Base-by-base conservation (phyloP, 2,888 invertebrate genomes). In the Drosophila leonis region DNA sequence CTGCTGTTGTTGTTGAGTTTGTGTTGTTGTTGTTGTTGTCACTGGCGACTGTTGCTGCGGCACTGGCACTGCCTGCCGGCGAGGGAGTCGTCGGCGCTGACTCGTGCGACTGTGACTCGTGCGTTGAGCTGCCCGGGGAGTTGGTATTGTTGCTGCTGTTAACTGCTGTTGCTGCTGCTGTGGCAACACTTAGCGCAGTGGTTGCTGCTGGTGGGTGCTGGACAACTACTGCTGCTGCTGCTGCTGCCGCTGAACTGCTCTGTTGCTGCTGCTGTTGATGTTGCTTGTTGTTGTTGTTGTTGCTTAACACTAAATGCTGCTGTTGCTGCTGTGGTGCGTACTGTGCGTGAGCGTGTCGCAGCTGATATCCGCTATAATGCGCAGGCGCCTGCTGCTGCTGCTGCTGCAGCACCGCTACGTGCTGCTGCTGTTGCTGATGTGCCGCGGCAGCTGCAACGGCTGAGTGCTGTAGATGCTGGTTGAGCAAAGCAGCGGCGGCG, bases 361-460 rank as follows among this genome's bases (percentile, higher is more conserved):
- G 80, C 61, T 89, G 91, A 82, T 88, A 89, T 80, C 75, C 89
- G 81, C 87, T 92, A 83, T 78, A 91, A 81, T 77, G 90, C 82
- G 69, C 88, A 72, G 90, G 88, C 35, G 75, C 86, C 63, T 91
- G 90, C 51, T 91, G 90, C 69, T 79, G 88, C 68, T 88, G 87
- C 67, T 79, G 88, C 68, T 89, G 88, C 73, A 86, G 82, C 73
- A 78, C 79, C 78, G 89, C 78, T 64, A 88, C 81, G 74, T 91
- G 90, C 66, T 90, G 90, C 67, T 91, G 90, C 74, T 67, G 86
- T 62, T 91, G 91, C 76, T 91, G 91, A 63, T 91, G 90, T 90
- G 93, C 89, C 92, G 88, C 88, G 72, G 90, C 90, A 71, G 91
- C 84, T 75, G 90, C 88, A 73, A 90, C 88, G 59, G 80, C 67